phyloP scores from a whole-genome alignment of 2,113 vertebrate species.

The Phylloscopus trochiloides region DNA sequence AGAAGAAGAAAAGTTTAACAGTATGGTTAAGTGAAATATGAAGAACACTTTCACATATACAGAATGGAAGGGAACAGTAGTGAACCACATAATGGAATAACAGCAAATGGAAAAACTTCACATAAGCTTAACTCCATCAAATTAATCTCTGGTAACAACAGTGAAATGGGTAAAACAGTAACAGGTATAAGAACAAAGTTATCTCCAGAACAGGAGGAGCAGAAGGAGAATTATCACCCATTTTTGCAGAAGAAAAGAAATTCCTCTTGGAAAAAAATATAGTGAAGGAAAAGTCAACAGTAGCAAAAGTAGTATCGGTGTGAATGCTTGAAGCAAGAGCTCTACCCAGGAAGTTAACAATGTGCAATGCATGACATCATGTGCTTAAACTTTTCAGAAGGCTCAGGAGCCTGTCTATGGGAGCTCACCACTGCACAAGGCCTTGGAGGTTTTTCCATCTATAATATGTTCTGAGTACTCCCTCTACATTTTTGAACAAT shows the following conservation, averaged over 20 bases:
- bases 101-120: neutral
- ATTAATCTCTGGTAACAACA: neutral
- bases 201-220: neutral
- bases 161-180: neutral
- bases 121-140: neutral
- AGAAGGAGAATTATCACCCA: neutral
- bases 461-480: neutral
- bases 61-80: rapidly evolving
- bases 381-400: neutral
- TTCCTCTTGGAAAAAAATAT: neutral
- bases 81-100: neutral
- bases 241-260: neutral
- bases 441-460: neutral
- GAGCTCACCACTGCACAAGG: neutral
- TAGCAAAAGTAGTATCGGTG: neutral
- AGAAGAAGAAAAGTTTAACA: neutral
- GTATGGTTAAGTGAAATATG: neutral
- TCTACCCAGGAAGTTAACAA: neutral
- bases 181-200: neutral
- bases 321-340: neutral
- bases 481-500: neutral
- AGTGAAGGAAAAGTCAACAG: neutral
- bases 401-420: neutral
- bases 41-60: neutral
- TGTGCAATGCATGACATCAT: neutral